Evolutionary conservation across 2,113 vertebrate genomes (phyloP).

Genomic region (Pterocles gutturalis): DNA sequence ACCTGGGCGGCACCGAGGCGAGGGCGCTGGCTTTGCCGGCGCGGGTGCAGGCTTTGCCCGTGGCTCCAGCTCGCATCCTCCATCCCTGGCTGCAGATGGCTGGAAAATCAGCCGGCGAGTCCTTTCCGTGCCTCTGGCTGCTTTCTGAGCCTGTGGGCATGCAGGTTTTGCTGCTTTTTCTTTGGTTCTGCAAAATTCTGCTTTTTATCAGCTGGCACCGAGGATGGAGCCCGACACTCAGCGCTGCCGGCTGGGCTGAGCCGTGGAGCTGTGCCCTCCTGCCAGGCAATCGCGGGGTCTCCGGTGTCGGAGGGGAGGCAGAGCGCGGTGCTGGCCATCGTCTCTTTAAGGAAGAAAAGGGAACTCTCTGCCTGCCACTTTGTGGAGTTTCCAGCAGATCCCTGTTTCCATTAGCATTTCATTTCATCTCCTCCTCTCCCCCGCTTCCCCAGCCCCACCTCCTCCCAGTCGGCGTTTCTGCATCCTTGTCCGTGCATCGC

Average conservation of each 20-base stretch:
- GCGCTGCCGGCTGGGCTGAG: not conserved
- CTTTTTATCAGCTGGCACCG: rapidly evolving
- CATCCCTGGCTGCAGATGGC: not conserved
- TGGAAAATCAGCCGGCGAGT: not conserved
- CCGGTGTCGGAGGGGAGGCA: not conserved
- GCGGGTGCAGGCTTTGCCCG: not conserved
- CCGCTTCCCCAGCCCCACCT: slow-evolving; percentile 24
- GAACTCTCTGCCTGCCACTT: slow-evolving; percentile 41
- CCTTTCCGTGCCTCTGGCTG: not conserved
- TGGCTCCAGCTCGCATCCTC: not conserved
- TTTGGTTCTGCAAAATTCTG: not conserved
- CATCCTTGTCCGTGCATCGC: not conserved
- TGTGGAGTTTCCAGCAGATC: not conserved
- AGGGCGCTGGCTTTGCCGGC: not conserved
- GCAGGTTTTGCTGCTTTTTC: not conserved
- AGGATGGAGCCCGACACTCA: not conserved
- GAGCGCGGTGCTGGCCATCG: not conserved
- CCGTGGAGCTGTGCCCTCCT: not conserved
- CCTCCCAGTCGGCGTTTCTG: slow-evolving; percentile 23
- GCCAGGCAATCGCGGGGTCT: rapidly evolving
- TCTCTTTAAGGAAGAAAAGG: not conserved
- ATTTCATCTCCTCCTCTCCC: slow-evolving; percentile 18
- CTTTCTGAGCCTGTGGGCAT: not conserved
- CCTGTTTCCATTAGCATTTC: not conserved
- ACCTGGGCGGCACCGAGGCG: not conserved